Evolutionary conservation across 2,113 vertebrate species (phyloP).

Genomic region (Shinisaurus crocodilurus): DNA sequence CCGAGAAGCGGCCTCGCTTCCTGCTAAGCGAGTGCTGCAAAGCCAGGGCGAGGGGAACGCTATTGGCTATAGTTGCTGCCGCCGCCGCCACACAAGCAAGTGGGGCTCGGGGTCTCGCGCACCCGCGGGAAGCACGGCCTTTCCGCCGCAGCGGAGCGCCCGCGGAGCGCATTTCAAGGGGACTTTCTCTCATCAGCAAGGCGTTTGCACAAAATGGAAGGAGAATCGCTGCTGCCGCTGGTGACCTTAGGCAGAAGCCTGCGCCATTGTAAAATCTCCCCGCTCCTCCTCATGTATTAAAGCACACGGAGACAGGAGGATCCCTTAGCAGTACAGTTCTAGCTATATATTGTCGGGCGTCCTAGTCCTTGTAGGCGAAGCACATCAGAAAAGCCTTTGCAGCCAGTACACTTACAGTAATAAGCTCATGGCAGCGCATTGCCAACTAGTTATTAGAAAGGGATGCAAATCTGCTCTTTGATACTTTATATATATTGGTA

Average conservation of each 20-base stretch:
- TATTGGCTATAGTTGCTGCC: background rate
- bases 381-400: background rate
- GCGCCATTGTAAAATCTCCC: slow-evolving; percentile 79
- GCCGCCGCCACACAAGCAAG: background rate
- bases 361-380: background rate
- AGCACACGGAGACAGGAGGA: background rate
- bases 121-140: slow-evolving; percentile 28
- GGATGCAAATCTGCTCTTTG: background rate
- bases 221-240: slow-evolving; percentile 87
- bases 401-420: background rate
- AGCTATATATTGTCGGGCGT: background rate
- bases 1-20: slow-evolving; percentile 72
- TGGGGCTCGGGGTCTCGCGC: background rate
- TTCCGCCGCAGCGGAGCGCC: slow-evolving; percentile 54
- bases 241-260: slow-evolving; percentile 83
- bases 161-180: slow-evolving; percentile 85
- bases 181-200: slow-evolving; percentile 89
- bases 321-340: fast-evolving
- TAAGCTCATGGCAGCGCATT: background rate
- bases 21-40: background rate
- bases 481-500: background rate
- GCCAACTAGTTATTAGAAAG: background rate
- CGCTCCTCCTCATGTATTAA: background rate
- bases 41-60: background rate
- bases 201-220: slow-evolving; percentile 90